phyloP scores from a whole-genome alignment of 2,113 vertebrate species.

The Ovibos moschatus region DNA sequence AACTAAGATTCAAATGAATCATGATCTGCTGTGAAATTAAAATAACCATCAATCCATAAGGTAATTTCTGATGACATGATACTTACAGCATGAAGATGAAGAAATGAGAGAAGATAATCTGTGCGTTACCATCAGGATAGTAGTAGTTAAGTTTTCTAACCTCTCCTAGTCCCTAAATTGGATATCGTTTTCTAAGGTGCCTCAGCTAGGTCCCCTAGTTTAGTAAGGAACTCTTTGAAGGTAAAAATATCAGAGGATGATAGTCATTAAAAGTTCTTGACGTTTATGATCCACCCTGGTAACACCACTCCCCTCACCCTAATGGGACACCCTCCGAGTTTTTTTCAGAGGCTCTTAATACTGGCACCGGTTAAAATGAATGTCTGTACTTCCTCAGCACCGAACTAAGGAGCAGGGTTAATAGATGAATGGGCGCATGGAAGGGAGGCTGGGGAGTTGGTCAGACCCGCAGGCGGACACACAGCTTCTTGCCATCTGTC shows the following conservation, averaged over 20 bases:
- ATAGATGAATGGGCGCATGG: background rate
- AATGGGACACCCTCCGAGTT: background rate
- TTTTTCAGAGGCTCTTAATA: background rate
- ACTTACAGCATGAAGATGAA: conserved; percentile 47
- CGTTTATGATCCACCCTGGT: background rate
- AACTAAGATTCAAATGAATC: conserved; percentile 5
- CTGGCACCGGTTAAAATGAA: background rate
- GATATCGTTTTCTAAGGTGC: background rate
- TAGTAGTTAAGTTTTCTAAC: background rate
- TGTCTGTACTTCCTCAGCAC: background rate
- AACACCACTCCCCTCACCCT: background rate
- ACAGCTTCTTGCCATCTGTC: conserved; percentile 12
- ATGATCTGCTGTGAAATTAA: conserved; percentile 10
- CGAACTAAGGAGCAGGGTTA: background rate
- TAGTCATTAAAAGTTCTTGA: conserved; percentile 45
- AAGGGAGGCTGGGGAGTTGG: background rate
- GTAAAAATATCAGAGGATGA: background rate
- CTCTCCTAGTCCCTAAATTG: background rate
- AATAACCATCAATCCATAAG: background rate
- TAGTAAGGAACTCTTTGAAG: background rate
- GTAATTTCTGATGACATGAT: conserved; percentile 35
- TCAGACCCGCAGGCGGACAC: background rate
- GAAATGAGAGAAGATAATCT: background rate
- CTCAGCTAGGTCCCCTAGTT: background rate
- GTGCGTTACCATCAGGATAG: background rate